Evolutionary conservation across 2,888 invertebrate genomes (phyloP), one percentile per base, ranked within the genome.

Genomic region (Altica lythri): DNA sequence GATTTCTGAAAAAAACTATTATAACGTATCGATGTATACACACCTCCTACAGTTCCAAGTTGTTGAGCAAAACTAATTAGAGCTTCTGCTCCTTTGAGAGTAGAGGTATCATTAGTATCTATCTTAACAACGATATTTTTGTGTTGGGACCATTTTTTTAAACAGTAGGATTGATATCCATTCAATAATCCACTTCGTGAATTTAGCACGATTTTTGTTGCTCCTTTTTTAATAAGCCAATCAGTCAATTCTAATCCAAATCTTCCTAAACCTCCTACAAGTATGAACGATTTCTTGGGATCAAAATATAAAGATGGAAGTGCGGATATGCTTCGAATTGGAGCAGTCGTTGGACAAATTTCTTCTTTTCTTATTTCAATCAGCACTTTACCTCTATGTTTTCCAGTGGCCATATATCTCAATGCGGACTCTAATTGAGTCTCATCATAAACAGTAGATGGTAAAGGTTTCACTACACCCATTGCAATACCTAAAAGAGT

Each of bases 311-410:
- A 37, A 46, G 43, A 58, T 1, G 64, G 63, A n/a, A 49, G 27
- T 1, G 66, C 66, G 3, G 13, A 14, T 5, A 66, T 62, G 9
- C 55, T 59, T 52, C 59, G 56, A 5, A 43, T 22, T 5, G 55
- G 58, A 1, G 54, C 53, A 1, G 40, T 44, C 3, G 53, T 5
- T 4, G 17, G 29, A 3, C 30, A 18, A 1, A 55, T 12, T 8
- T 38, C 34, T 58, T 73, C 73, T 5, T 68, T 61, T 13, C 72
- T 56, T 16, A 75, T 64, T 66, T 78, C 70, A 16, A 81, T 69
- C n/a, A 81, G 51, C 1, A 79, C 77, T 79, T 93, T 93, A 42
- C 92, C 92, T 45, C 89, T 86, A 70, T 92, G 92, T 72, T 90
- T 90, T 18, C 90, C 85, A 14, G 80, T 77, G 0, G 82, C 80